Evolutionary conservation across 1,140 invertebrate genomes (phyloP).

Genomic region (Geopemphigus sp.): DNA sequence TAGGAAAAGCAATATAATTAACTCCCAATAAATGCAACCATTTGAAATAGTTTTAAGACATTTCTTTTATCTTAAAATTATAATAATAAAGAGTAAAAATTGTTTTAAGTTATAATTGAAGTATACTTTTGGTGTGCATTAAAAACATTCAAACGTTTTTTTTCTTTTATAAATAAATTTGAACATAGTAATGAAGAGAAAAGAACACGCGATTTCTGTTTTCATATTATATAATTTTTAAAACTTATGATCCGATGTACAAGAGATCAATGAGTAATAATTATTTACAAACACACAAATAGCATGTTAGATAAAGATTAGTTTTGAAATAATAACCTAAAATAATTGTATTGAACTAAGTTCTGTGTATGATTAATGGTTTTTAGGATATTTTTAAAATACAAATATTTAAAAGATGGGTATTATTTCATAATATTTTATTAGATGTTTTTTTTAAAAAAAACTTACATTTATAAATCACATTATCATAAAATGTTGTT

Average conservation of each 20-base stretch:
- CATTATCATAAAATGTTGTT: constrained; percentile 44
- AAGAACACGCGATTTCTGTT: background rate
- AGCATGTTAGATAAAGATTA: background rate
- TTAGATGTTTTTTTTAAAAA: constrained; percentile 29
- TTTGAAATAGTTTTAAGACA: background rate
- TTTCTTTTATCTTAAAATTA: background rate
- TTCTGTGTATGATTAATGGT: background rate
- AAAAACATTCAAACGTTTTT: background rate
- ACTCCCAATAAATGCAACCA: background rate
- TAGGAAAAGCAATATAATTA: background rate
- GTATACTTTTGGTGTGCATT: background rate
- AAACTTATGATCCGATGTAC: background rate
- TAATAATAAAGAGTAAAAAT: background rate
- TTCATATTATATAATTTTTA: background rate
- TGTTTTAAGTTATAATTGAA: background rate
- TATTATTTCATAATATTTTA: background rate
- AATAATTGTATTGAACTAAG: background rate
- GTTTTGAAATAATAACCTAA: constrained; percentile 1
- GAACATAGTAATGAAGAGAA: background rate
- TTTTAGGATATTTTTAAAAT: constrained; percentile 33
- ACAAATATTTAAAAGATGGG: constrained; percentile 17
- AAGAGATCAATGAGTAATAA: background rate
- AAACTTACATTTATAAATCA: constrained; percentile 41
- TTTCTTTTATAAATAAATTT: background rate
- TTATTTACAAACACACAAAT: background rate